These are phyloP conservation scores for Scomber colias DNA, from an alignment of 2,113 vertebrate genomes.

Conservation along the genomic window DNA sequence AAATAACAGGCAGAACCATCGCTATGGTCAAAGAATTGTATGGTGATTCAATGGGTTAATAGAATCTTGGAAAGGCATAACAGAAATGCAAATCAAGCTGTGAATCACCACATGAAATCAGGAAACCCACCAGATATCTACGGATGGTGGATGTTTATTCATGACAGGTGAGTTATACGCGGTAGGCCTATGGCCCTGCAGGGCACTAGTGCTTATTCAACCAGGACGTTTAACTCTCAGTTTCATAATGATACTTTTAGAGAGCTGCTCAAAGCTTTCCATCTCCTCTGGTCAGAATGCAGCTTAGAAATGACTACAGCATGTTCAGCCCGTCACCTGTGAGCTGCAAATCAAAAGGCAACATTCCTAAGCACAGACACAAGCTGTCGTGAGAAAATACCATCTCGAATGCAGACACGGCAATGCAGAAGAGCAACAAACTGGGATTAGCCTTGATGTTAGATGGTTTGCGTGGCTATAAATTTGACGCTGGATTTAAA, in stretches of 20 bases:
- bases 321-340: constrained; percentile 38
- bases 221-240: constrained; percentile 45
- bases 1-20: constrained; percentile 58
- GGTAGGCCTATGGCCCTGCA: constrained; percentile 40
- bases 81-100: constrained; percentile 60
- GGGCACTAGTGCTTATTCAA: constrained; percentile 51
- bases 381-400: constrained; percentile 27
- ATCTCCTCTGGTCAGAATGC: constrained; percentile 52
- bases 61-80: constrained; percentile 39
- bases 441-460: constrained; percentile 62
- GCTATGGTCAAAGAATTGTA: constrained; percentile 33
- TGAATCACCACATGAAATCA: constrained; percentile 64
- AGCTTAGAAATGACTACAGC: constrained; percentile 41
- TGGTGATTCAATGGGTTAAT: constrained; percentile 55
- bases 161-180: constrained; percentile 66
- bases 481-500: constrained; percentile 64
- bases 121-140: constrained; percentile 39
- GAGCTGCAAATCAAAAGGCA: constrained; percentile 52
- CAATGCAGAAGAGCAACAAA: neutral
- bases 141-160: constrained; percentile 64
- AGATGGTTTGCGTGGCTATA: constrained; percentile 55
- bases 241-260: constrained; percentile 52
- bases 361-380: constrained; percentile 38
- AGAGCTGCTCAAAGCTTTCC: constrained; percentile 51
- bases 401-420: neutral